These are phyloP conservation scores for Actinemys pallida DNA, from an alignment of 2,113 vertebrate species.

Conservation along the genomic window DNA sequence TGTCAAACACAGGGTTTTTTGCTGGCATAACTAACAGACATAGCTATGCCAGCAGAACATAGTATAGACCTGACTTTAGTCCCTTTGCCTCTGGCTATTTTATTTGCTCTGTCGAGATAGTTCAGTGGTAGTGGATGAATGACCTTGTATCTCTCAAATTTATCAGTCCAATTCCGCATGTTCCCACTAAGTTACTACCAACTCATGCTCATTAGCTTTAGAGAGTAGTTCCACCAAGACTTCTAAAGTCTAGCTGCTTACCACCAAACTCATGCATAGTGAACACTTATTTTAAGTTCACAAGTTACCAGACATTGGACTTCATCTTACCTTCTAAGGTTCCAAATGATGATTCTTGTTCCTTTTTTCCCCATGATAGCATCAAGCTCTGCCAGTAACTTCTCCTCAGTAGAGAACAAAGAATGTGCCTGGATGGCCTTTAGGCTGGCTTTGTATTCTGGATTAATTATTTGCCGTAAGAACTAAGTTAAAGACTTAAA, in stretches of 20 bases:
- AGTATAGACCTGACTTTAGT: background rate
- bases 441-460: constrained; percentile 83
- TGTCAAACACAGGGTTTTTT: background rate
- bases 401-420: constrained; percentile 83
- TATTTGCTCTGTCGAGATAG: background rate
- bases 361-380: constrained; percentile 86
- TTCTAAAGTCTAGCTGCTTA: background rate
- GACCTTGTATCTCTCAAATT: background rate
- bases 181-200: background rate
- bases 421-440: constrained; percentile 89
- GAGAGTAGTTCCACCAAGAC: background rate
- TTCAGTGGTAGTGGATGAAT: background rate
- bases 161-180: background rate
- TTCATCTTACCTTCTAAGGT: constrained; percentile 86
- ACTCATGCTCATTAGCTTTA: background rate
- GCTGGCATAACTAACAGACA: background rate
- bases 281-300: background rate
- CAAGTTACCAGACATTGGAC: background rate
- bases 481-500: constrained; percentile 79
- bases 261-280: background rate
- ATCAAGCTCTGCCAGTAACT: constrained; percentile 86
- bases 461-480: constrained; percentile 81
- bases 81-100: background rate
- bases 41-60: background rate
- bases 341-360: constrained; percentile 97